Percentiles rank a stretch among this genome's conserved stretches.
phyloP scores from a whole-genome alignment of 2,888 invertebrate species.

The Eulithis prunata region DNA sequence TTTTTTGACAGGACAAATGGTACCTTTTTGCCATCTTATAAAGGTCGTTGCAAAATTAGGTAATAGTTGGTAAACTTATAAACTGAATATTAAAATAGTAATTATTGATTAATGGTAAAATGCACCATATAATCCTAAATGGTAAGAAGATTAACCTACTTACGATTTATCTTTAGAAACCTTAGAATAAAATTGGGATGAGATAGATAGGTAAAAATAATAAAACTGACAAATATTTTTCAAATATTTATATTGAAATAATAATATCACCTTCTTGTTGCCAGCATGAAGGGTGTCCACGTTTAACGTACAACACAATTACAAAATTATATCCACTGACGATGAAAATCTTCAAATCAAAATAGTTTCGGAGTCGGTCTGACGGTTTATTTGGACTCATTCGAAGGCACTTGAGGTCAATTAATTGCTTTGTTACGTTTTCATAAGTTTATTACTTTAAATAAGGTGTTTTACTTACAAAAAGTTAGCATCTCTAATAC shows the following conservation, averaged over 20 bases:
- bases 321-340: conserved; percentile 66
- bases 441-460: conserved; percentile 59
- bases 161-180: background rate
- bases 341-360: conserved; percentile 50
- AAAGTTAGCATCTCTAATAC: background rate
- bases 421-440: conserved; percentile 67
- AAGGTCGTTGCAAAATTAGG: too few relatives aligned
- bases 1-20: too few relatives aligned
- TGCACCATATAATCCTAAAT: too few relatives aligned
- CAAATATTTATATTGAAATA: conserved; percentile 75
- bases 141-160: too few relatives aligned
- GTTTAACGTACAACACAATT: conserved; percentile 81
- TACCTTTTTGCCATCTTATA: too few relatives aligned
- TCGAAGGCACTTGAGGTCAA: conserved; percentile 80
- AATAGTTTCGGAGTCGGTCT: conserved; percentile 62
- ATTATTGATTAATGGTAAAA: too few relatives aligned
- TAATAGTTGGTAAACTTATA: too few relatives aligned
- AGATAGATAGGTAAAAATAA: conserved; percentile 25
- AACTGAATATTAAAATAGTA: too few relatives aligned
- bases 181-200: background rate
- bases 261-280: conserved; percentile 78
- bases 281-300: conserved; percentile 81
- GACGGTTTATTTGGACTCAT: conserved; percentile 65
- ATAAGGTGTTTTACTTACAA: conserved; percentile 15
- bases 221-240: conserved; percentile 49